Base-by-base conservation (phyloP, 2,888 invertebrate genomes). In the Dicranocentrus wangi region DNA sequence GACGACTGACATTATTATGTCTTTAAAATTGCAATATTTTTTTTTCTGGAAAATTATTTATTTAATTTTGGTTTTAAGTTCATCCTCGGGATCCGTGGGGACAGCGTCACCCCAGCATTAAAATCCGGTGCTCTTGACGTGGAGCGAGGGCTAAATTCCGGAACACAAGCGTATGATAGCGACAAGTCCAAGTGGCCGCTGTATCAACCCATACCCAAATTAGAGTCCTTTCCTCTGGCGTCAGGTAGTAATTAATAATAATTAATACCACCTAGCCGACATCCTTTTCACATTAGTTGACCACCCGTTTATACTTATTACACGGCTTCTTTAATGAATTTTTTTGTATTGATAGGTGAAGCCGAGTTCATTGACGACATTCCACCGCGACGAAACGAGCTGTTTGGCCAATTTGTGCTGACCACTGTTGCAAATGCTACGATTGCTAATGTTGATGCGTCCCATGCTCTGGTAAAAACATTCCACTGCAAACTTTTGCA, bases 121-220 rank as follows among this genome's bases (percentile, higher is more conserved):
- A n/a, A n/a, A n/a, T 21, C 77, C 5, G 77, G 77, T 1, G 77
- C 61, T 5, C 19, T 51, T 10, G 77, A 77, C 15, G 58, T 76
- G 1, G 43, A 42, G 1, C 51, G 66, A 43, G 66, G 27, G 7
- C n/a, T 66, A 5, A 66, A 76, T n/a, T 27, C 39, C n/a, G 94
- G 93, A 1, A 90, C 89, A 2, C 94, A 95, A 88, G 90, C 90
- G 39, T 95, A 91, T 87, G 93, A 93, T 68, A 93, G 93, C 0
- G 91, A 93, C 82, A 90, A 92, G 87, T 90, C 90, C 42, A 87
- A 92, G 21, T 95, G 93, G 91, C 95, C 95, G 0, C 87, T 95
- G 10, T 93, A 92, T 81, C 90, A 94, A 87, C 93, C 95, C 0
- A 89, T 94, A 13, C 91, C 92, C 0, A 95, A 95, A 88, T 85